Evolutionary conservation across 2,888 invertebrate genomes (phyloP), one percentile per base, ranked within the genome.

Genomic region (Lasioglossum lativentre): DNA sequence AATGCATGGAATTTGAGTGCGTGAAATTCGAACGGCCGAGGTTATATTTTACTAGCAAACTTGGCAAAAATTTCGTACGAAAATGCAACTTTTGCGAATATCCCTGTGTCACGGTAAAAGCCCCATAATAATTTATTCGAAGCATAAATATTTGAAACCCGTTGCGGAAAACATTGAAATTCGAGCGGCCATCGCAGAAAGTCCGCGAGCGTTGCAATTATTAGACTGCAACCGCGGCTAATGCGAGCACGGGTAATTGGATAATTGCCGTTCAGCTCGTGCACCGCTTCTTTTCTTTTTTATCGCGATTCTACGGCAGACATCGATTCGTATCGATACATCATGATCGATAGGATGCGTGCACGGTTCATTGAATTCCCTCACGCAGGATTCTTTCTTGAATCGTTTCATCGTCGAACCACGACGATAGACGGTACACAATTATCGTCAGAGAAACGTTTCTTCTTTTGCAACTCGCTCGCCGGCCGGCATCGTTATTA

Each of bases 171-270:
- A 14, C 16, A 4, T 8, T 30, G 52, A 56, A 56, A 56, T 42
- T 70, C 30, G 47, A 52, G 19, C 45, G 45, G 19, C 42, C 74
- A n/a, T 71, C 23, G 23, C 45, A 45, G 77, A n/a, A 88, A 88
- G 87, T 79, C 72, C 75, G 71, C 47, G 47, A 12, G 19, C 83
- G 87, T 85, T 89, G 88, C 89, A 92, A 91, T 92, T 91, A 93
- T 93, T 90, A 88, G 89, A 90, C 85, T 90, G 88, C 90, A 88
- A 91, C 91, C 88, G 85, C 85, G 87, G 88, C 88, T 89, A 91
- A 93, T 90, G 83, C 85, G 88, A 89, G 85, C 88, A 83, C 86
- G 83, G 83, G 90, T 93, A 93, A 93, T 93, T 92, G 92, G 91
- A 92, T 93, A 93, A 93, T 92, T 93, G 89, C 86, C 78, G 77